Evolutionary conservation across 2,888 invertebrate genomes (phyloP), one percentile per base, ranked within the genome.

Genomic region (Tinea trinotella): DNA sequence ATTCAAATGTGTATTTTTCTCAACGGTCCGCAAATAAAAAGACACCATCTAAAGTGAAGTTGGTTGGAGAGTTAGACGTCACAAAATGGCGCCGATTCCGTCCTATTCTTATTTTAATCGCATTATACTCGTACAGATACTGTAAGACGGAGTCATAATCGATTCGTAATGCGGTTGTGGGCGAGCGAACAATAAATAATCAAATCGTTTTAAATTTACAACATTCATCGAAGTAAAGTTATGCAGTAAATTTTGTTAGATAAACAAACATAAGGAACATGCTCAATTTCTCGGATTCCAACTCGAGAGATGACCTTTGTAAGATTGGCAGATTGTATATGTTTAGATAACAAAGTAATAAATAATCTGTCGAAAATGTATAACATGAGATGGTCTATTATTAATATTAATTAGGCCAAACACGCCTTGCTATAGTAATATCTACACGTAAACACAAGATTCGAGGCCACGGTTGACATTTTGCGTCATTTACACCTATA

Each of bases 211-310:
- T 40, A 15, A 40, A 40, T 40, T 4, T 40, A 40, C 3, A 40
- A 40, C 13, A 40, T 13, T 12, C 40, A 15, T 15, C n/a, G 40
- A n/a, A 40, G 6, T 40, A 15, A 40, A 40, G 15, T 40, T 12
- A 40, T 40, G 40, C 15, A 15, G 40, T 40, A 40, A 40, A 40
- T 40, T 40, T 13, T 40, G 15, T 40, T 40, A 40, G 13, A 40
- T 40, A 40, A 40, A 40, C 40, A 40, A 40, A 12, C 15, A 13
- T 15, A 15, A 2, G 7, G 2, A 13, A 40, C 2, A 40, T 40
- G 30, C 7, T 30, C n/a, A 7, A 30, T 30, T 30, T 7, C 30
- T 30, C 30, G 30, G n/a, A 30, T 30, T 30, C 30, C 30, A 4
- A 30, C n/a, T 30, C 30, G 7, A 30, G 30, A 7, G 30, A 1